phyloP scores from a whole-genome alignment of 2,113 vertebrate species.

The Hemicordylus capensis region DNA sequence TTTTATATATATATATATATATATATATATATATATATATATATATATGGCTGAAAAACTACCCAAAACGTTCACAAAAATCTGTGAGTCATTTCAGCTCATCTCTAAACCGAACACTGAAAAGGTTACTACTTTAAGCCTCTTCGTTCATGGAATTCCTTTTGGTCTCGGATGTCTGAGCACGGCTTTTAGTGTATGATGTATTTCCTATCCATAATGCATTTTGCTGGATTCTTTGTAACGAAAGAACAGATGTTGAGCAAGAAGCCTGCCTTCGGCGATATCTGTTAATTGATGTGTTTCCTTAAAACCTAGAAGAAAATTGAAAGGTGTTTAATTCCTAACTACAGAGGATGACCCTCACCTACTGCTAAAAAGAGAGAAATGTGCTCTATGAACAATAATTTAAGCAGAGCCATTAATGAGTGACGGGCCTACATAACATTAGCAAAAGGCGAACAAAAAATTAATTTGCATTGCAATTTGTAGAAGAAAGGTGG shows the following conservation, averaged over 20 bases:
- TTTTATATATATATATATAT: not conserved
- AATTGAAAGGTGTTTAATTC: conserved; percentile 41
- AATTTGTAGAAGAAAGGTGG: not conserved
- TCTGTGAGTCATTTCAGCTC: not conserved
- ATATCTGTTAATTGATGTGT: conserved; percentile 75
- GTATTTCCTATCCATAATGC: conserved; percentile 52
- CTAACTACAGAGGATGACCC: conserved; percentile 3
- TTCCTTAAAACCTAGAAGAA: conserved; percentile 37
- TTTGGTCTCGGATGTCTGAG: conserved; percentile 52
- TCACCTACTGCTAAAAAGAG: conserved; percentile 10
- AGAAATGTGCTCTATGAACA: conserved; percentile 29
- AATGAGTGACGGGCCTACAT: conserved; percentile 9
- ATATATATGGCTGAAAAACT: not conserved
- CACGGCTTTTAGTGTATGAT: conserved; percentile 3
- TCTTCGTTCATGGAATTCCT: conserved; percentile 33
- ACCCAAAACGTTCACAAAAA: not conserved
- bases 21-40: not conserved
- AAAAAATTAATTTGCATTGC: not conserved
- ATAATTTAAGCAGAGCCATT: not conserved
- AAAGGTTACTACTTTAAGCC: conserved; percentile 24
- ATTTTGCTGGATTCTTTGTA: conserved; percentile 63
- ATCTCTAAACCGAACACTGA: not conserved
- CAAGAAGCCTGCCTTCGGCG: conserved; percentile 71
- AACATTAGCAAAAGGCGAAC: not conserved
- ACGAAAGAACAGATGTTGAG: conserved; percentile 73